A percentile compares a stretch with the other conserved stretches of the same genome.
Evolutionary conservation across 2,888 invertebrate genomes (phyloP).

Genomic region (Phytoseiulus persimilis): DNA sequence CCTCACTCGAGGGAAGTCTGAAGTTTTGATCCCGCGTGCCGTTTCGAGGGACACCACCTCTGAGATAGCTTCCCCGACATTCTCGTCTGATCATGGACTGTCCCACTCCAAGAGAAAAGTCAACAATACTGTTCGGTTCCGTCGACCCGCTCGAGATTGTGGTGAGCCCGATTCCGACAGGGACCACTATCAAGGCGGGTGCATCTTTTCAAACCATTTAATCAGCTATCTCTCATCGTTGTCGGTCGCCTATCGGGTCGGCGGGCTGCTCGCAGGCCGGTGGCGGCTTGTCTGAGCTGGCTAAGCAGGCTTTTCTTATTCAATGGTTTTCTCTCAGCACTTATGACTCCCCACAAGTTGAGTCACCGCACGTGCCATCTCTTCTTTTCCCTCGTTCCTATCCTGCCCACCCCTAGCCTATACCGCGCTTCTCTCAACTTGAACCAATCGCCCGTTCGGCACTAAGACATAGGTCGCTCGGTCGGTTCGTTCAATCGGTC

Average conservation of each 20-base stretch:
- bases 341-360: constrained; percentile 5
- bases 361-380: constrained; percentile 5
- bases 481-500: neutral
- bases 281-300: neutral
- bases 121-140: neutral
- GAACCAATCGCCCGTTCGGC: neutral
- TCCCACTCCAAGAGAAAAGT: neutral
- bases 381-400: neutral
- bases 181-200: neutral
- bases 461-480: neutral
- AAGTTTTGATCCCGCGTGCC: too few species aligned
- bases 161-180: neutral
- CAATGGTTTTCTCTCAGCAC: constrained; percentile 5
- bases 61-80: neutral
- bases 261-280: neutral
- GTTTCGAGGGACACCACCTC: too few species aligned
- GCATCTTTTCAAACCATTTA: neutral
- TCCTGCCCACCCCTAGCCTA: neutral
- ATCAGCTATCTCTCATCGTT: neutral
- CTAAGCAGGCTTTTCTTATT: neutral
- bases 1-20: too few species aligned
- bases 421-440: neutral
- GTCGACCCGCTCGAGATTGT: neutral
- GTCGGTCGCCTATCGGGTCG: neutral
- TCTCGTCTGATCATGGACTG: neutral